A percentile compares a stretch with the other conserved stretches of the same genome.
Evolutionary conservation across 2,888 invertebrate genomes (phyloP).

Genomic region (Ptychoptera contaminata): DNA sequence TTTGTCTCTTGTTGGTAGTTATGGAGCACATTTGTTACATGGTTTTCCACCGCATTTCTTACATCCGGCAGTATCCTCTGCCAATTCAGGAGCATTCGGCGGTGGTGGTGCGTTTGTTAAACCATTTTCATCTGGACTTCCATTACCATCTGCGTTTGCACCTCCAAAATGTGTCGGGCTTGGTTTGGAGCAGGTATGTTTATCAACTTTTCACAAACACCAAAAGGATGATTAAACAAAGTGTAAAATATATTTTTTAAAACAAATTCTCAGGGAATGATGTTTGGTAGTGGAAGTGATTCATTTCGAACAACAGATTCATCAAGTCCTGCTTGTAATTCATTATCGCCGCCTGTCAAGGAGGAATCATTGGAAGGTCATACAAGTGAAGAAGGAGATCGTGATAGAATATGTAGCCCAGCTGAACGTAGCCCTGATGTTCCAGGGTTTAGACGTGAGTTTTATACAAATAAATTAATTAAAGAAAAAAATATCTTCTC

Average conservation of each 20-base stretch:
- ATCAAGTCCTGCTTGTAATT: slow-evolving; percentile 43
- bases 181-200: slow-evolving; percentile 30
- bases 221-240: not conserved
- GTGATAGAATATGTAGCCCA: slow-evolving; percentile 29
- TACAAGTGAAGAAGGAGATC: slow-evolving; percentile 40
- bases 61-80: slow-evolving; percentile 42
- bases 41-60: slow-evolving; percentile 58
- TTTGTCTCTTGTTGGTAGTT: slow-evolving; percentile 45
- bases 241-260: no score
- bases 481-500: no score
- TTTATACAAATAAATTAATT: slow-evolving; percentile 8
- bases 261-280: slow-evolving; percentile 2
- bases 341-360: slow-evolving; percentile 34
- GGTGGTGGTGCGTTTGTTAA: slow-evolving; percentile 39
- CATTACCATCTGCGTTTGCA: slow-evolving; percentile 54
- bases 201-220: not conserved
- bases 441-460: slow-evolving; percentile 44
- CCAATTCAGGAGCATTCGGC: slow-evolving; percentile 41
- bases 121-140: slow-evolving; percentile 45
- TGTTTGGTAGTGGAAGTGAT: slow-evolving; percentile 16
- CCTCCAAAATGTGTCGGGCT: slow-evolving; percentile 46
- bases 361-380: slow-evolving; percentile 42
- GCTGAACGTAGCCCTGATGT: slow-evolving; percentile 27
- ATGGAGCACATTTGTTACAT: slow-evolving; percentile 51
- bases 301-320: slow-evolving; percentile 40